Percentiles rank a stretch among this genome's conserved stretches.
These are phyloP conservation scores for Sesamia nonagrioides DNA, from an alignment of 1,140 invertebrate species.

Conservation along the genomic window DNA sequence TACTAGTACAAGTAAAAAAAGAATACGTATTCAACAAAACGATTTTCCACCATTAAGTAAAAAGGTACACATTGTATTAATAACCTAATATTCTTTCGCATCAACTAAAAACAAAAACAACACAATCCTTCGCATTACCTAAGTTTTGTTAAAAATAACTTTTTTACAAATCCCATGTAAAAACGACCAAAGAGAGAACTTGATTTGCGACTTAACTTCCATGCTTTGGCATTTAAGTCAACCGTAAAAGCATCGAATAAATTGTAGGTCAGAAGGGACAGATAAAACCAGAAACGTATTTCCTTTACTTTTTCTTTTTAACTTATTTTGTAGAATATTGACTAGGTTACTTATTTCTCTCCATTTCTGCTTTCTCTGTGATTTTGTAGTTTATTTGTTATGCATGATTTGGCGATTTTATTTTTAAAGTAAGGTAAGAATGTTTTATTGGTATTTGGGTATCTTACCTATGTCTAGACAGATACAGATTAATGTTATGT, in stretches of 20 bases:
- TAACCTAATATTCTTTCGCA: neutral
- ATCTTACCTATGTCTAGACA: neutral
- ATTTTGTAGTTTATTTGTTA: conserved; percentile 38
- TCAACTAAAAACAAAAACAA: neutral
- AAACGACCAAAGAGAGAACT: conserved; percentile 61
- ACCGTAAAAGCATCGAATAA: conserved; percentile 85
- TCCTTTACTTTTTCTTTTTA: conserved; percentile 74
- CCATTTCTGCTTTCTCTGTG: conserved; percentile 36
- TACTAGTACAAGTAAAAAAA: too few species aligned
- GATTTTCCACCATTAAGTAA: neutral
- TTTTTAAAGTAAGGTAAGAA: neutral
- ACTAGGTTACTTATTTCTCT: conserved; percentile 61
- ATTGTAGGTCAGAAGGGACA: conserved; percentile 86
- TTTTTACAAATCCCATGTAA: conserved; percentile 51
- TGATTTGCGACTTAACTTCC: conserved; percentile 78
- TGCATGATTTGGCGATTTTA: conserved; percentile 32
- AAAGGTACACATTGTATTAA: neutral
- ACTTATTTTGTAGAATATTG: conserved; percentile 77
- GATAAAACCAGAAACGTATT: conserved; percentile 79
- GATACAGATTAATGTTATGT: too few species aligned
- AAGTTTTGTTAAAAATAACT: conserved; percentile 39
- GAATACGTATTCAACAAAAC: too few species aligned
- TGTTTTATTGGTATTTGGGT: neutral
- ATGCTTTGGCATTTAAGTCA: conserved; percentile 85
- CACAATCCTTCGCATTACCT: conserved; percentile 13